phyloP scores from a whole-genome alignment of 2,888 invertebrate species.

The Melikaiella ostensackeni region DNA sequence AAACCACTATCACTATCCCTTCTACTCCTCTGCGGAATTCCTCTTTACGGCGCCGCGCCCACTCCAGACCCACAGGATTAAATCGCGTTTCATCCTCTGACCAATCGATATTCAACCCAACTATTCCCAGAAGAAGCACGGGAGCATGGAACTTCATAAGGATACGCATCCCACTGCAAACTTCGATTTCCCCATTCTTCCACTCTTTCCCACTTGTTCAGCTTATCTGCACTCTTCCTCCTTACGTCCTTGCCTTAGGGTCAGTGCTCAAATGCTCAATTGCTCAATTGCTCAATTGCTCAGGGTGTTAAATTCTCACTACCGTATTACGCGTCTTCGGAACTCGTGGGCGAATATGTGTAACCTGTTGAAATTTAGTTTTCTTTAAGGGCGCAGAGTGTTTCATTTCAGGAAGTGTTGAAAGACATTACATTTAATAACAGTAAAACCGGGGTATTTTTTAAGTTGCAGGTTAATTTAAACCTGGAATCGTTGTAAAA shows the following conservation, averaged over 20 bases:
- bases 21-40: constrained; percentile 35
- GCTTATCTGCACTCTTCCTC: background rate
- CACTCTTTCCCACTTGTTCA: constrained; percentile 35
- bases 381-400: no score
- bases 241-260: constrained; percentile 18
- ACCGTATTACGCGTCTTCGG: background rate
- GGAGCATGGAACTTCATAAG: constrained; percentile 20
- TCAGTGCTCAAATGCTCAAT: no score
- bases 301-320: constrained; percentile 6
- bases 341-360: no score
- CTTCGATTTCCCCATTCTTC: constrained; percentile 45
- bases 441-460: no score
- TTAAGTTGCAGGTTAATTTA: no score
- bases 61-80: constrained; percentile 54
- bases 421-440: no score
- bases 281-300: background rate
- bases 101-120: constrained; percentile 66
- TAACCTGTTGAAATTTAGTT: no score
- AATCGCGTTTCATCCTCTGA: constrained; percentile 59
- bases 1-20: background rate
- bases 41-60: constrained; percentile 33
- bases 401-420: no score
- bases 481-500: no score
- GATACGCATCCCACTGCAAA: constrained; percentile 42
- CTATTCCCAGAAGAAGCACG: constrained; percentile 60